These are phyloP conservation scores for Butastur rufipennis DNA, from an alignment of 2,113 vertebrate species.

Conservation along the genomic window DNA sequence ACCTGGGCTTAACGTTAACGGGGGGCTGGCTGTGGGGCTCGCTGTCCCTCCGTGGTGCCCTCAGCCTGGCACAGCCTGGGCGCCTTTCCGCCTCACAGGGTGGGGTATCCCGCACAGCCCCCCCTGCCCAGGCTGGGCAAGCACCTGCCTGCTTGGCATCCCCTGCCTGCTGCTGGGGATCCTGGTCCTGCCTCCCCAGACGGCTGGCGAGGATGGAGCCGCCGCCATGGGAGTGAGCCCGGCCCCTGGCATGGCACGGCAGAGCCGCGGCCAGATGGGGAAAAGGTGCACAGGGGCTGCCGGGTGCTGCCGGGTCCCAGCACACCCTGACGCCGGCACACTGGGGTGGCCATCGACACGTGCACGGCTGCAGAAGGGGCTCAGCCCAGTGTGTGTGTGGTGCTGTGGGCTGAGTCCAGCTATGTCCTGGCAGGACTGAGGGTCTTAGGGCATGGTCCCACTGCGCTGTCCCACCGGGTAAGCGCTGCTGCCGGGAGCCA, in stretches of 20 bases:
- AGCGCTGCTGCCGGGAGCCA: not conserved
- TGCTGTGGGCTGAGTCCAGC: too few relatives aligned
- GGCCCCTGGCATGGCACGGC: not conserved
- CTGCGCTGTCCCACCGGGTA: accelerated
- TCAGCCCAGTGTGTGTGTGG: not conserved
- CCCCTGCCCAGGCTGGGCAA: not conserved
- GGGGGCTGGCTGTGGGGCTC: not conserved
- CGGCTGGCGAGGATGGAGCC: accelerated
- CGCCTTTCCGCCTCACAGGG: not conserved
- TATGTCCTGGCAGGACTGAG: not conserved
- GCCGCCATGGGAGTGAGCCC: not conserved
- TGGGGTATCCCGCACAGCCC: not conserved
- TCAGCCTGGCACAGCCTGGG: not conserved
- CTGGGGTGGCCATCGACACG: accelerated
- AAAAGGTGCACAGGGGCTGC: not conserved
- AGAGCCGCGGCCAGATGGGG: not conserved
- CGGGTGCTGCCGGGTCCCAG: not conserved
- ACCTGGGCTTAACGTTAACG: not conserved
- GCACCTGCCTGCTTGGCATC: too few relatives aligned
- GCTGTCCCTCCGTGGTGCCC: not conserved
- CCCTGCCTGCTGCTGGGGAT: not conserved
- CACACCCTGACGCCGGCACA: accelerated
- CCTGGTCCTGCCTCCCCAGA: not conserved
- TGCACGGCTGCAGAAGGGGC: accelerated
- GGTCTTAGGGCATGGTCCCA: not conserved